phyloP scores from a whole-genome alignment of 37 sponge, comb jelly and placozoan species.

The Axinella damicornis region DNA sequence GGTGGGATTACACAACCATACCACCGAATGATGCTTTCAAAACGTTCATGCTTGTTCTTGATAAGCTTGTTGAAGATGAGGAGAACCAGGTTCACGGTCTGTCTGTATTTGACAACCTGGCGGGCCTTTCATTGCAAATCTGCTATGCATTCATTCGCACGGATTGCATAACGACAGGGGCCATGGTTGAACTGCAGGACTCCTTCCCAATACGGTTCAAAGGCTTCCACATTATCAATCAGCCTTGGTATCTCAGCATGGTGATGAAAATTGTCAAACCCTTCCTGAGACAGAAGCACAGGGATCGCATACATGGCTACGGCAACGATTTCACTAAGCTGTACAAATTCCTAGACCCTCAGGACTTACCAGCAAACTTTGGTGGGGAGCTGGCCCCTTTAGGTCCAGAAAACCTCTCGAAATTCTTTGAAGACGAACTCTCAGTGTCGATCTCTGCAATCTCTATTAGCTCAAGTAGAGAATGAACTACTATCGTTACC shows the following conservation, averaged over 20 bases:
- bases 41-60: conserved; percentile 42
- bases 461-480: conserved; percentile 5
- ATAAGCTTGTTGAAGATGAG: conserved; percentile 64
- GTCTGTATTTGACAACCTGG: conserved; percentile 36
- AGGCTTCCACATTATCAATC: conserved; percentile 64
- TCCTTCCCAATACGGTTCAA: conserved; percentile 70
- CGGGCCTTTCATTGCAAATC: conserved; percentile 24
- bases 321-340: conserved; percentile 38
- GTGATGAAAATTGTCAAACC: conserved; percentile 62
- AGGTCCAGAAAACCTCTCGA: conserved; percentile 2
- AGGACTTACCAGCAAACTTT: conserved; percentile 46
- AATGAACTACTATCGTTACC: not conserved
- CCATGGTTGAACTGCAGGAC: conserved; percentile 60
- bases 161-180: conserved; percentile 8
- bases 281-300: conserved; percentile 68
- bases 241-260: conserved; percentile 72
- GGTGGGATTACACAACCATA: conserved; percentile 10
- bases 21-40: conserved; percentile 4
- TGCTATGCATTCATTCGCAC: conserved; percentile 16
- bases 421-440: conserved; percentile 9
- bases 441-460: not conserved
- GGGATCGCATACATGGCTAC: conserved; percentile 45
- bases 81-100: conserved; percentile 76
- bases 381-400: conserved; percentile 23
- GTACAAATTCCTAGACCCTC: conserved; percentile 23